These are phyloP conservation scores for Cynoglossus semilaevis DNA, from an alignment of 2,113 vertebrate species.

Conservation along the genomic window DNA sequence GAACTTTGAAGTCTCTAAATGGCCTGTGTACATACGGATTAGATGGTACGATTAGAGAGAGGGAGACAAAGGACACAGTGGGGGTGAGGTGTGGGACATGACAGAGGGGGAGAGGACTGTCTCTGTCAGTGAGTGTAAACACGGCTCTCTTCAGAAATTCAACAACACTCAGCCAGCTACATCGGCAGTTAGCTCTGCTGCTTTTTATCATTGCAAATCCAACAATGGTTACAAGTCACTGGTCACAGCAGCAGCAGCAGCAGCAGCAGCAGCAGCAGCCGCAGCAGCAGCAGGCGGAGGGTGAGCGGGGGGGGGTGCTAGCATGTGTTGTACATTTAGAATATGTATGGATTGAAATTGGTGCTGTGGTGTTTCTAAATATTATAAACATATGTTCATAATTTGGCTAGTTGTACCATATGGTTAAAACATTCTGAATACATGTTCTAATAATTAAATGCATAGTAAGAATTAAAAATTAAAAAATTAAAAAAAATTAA, in stretches of 20 bases:
- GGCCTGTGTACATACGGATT: slow-evolving; percentile 63
- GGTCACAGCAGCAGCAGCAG: slow-evolving; percentile 2
- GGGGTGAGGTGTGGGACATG: slow-evolving; percentile 11
- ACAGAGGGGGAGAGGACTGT: neutral
- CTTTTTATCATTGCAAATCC: slow-evolving; percentile 30
- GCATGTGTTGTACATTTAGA: no score
- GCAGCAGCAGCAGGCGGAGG: slow-evolving; percentile 17
- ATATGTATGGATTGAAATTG: no score
- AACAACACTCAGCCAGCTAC: neutral
- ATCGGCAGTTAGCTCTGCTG: neutral
- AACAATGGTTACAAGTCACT: neutral
- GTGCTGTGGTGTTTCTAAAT: no score
- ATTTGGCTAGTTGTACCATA: no score
- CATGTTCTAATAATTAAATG: no score
- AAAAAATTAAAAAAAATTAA: no score
- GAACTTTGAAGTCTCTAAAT: slow-evolving; percentile 77
- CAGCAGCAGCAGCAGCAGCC: slow-evolving; percentile 17
- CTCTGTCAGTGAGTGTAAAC: slow-evolving; percentile 1
- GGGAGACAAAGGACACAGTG: slow-evolving; percentile 41
- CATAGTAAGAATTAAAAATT: no score
- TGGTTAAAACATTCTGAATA: no score
- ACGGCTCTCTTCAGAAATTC: neutral
- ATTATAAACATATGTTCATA: no score
- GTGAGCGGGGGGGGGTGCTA: no score
- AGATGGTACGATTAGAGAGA: slow-evolving; percentile 46